Evolutionary conservation across 2,113 vertebrate species (phyloP).

Genomic region (Blennius ocellaris): DNA sequence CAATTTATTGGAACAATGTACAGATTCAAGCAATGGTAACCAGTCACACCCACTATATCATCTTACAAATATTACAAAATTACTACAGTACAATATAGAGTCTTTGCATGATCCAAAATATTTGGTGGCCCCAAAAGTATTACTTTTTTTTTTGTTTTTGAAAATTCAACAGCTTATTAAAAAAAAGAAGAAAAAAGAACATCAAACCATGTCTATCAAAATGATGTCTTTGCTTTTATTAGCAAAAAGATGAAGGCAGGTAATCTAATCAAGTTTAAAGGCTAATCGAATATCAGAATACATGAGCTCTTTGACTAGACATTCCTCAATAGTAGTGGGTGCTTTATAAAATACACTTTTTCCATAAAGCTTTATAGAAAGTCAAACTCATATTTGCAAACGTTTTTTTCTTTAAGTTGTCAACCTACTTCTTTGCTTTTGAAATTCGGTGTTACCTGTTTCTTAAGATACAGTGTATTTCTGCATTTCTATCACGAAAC

Average conservation of each 20-base stretch:
- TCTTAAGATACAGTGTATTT: slow-evolving; percentile 49
- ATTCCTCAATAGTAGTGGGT: slow-evolving; percentile 87
- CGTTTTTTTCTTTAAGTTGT: slow-evolving; percentile 72
- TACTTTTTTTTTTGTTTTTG: slow-evolving; percentile 80
- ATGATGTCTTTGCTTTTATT: slow-evolving; percentile 88
- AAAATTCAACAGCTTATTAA: slow-evolving; percentile 96
- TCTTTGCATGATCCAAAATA: slow-evolving; percentile 99
- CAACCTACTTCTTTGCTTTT: slow-evolving; percentile 77
- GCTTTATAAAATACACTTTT: slow-evolving; percentile 84
- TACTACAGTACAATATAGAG: slow-evolving; percentile 99
- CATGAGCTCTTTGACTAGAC: slow-evolving; percentile 87
- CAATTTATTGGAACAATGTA: slow-evolving; percentile 96
- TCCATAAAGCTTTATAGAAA: slow-evolving; percentile 87
- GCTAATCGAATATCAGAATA: slow-evolving; percentile 80
- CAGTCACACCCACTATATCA: slow-evolving; percentile 95
- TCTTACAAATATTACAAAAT: slow-evolving; percentile 99
- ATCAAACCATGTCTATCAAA: slow-evolving; percentile 93
- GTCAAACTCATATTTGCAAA: slow-evolving; percentile 82
- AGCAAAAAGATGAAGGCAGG: slow-evolving; percentile 89
- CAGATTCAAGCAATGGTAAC: slow-evolving; percentile 98
- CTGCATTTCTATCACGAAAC: slow-evolving; percentile 58
- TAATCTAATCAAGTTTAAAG: slow-evolving; percentile 88
- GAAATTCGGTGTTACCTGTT: slow-evolving; percentile 30
- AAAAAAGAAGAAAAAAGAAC: slow-evolving; percentile 92
- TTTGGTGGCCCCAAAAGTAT: slow-evolving; percentile 97